Conservation (phyloP, 2,113 vertebrate genomes). For the Oenanthe melanoleuca region DNA sequence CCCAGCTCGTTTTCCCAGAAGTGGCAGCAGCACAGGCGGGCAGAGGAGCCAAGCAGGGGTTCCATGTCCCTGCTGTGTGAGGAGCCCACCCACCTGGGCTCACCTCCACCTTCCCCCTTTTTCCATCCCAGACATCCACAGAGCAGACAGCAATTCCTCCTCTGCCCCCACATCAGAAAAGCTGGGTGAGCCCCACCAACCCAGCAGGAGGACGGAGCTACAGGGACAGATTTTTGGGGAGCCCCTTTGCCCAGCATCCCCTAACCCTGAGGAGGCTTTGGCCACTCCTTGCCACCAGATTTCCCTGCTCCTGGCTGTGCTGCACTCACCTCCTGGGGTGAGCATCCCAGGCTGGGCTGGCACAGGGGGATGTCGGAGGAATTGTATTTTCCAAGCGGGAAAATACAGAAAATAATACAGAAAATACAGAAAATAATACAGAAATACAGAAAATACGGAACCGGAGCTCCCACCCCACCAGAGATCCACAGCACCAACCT, state of each 20-base stretch:
- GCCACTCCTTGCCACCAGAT: not conserved
- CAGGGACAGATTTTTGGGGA: not conserved
- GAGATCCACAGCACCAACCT: not conserved
- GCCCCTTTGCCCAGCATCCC: not conserved
- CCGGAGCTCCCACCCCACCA: not conserved
- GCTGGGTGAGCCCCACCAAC: accelerated
- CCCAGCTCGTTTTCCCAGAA: not conserved
- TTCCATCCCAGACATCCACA: not conserved
- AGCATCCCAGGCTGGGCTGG: not conserved
- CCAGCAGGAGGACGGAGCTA: accelerated
- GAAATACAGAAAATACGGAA: too few relatives aligned
- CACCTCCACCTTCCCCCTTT: not conserved
- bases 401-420: too few relatives aligned
- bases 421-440: not conserved
- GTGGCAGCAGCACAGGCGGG: not conserved
- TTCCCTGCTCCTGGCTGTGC: accelerated
- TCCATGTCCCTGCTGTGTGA: accelerated
- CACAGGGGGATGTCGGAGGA: not conserved
- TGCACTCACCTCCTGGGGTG: accelerated
- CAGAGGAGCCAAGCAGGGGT: not conserved
- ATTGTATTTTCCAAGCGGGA: accelerated
- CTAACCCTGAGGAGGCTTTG: accelerated
- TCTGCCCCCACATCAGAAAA: not conserved
- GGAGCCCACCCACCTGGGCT: not conserved
- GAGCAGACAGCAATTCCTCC: not conserved